Base-by-base conservation (phyloP, 2,113 vertebrate species). In the Neotoma lepida region DNA sequence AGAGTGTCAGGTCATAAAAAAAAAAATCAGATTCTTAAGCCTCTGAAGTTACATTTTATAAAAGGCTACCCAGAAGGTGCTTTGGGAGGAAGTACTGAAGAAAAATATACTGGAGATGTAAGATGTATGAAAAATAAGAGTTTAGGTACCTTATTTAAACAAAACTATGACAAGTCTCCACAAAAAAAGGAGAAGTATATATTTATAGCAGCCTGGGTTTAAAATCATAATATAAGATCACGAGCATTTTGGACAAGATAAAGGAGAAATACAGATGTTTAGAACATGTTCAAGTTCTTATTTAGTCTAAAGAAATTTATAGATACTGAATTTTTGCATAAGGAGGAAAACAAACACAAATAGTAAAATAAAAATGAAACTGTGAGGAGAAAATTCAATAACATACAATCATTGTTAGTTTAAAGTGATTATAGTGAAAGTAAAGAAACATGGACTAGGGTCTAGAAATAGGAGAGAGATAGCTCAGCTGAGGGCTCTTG, bases 301-400 rank as follows among this genome's bases (percentile, higher is more conserved):
- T 41, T 92, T 68, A 87, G 28, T 41, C 39, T 66, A 89, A 89
- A 44, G 4, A 89, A 85, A 66, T 66, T 49, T 84, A 46, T 13
- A 89, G 66, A 61, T 77, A 70, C 81, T 87, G 56, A 70, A 13
- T 51, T 81, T 96, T 94, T n/a, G 81, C 18, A 58, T 89, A 89
- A 33, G 14, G 9, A 64, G 84, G 58, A 89, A 87, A 87, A 78
- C 17, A 39, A 26, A 68, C 76, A 46, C 13, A 49, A 73, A 86
- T 44, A 68, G 6, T 63, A 46, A 93, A 86, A 56, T 70, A 77
- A 78, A 87, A 87, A 88, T 56, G n/a, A 44, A 87, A 58, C 56
- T 73, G 9, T 64, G 6, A 30, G 80, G 58, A 63, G 24, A 44
- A 84, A 44, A 44, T 14, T 39, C 35, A 82, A 14, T 78, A 51